Conservation (phyloP, 2,113 vertebrate species). For the Cottus gobio region DNA sequence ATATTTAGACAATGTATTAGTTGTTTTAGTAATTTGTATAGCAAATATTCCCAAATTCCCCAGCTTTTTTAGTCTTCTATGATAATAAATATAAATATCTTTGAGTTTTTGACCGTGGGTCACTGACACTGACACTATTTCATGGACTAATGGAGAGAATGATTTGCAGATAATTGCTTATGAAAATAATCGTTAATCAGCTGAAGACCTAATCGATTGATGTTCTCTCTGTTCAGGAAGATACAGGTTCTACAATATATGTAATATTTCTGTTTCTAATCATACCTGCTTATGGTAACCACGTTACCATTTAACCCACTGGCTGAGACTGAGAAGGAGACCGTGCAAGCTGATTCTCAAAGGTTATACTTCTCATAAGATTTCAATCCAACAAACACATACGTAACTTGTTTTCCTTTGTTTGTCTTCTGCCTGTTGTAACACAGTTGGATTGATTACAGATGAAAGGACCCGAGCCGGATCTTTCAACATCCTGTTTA, state of each 20-base stretch:
- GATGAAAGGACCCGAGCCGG: constrained; percentile 15
- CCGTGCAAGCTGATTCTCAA: neutral
- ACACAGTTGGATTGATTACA: neutral
- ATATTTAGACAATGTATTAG: neutral
- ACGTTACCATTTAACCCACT: too few relatives aligned
- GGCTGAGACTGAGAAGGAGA: neutral
- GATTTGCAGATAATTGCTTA: neutral
- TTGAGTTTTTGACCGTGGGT: neutral
- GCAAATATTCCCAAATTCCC: neutral
- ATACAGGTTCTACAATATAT: neutral
- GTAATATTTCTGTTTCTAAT: neutral
- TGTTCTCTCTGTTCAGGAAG: neutral
- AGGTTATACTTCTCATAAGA: neutral
- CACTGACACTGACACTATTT: neutral
- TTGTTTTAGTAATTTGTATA: neutral
- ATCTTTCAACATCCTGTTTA: constrained; percentile 19
- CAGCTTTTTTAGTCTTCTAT: neutral
- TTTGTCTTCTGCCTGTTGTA: constrained; percentile 19
- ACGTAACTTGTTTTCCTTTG: constrained; percentile 1
- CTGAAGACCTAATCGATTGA: neutral
- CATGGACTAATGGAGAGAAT: neutral
- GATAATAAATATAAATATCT: neutral
- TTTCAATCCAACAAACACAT: neutral
- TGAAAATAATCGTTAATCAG: neutral
- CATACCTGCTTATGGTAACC: neutral